Conservation (phyloP, 2,888 invertebrate species). For the Liopterus haemorrhoidalis region DNA sequence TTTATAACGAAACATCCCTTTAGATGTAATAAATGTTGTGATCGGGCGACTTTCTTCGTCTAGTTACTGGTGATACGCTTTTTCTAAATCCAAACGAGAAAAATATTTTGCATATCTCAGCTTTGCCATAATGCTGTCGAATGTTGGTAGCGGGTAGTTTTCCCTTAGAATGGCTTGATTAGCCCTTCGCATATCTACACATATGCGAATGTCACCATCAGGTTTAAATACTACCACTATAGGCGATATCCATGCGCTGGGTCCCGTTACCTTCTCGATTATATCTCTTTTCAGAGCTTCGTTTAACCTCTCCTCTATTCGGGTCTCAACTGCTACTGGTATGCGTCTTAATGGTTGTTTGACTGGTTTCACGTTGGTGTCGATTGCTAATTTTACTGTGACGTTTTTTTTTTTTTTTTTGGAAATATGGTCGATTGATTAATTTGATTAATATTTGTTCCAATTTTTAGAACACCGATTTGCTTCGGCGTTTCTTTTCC, state of each 20-base stretch:
- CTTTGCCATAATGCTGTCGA: constrained; percentile 32
- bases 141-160: constrained; percentile 33
- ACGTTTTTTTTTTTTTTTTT: constrained; percentile 27
- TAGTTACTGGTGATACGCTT: constrained; percentile 36
- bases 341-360: constrained; percentile 26
- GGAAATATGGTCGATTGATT: constrained; percentile 23
- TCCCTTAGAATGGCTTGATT: constrained; percentile 36
- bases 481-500: constrained; percentile 29
- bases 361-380: constrained; percentile 26
- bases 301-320: constrained; percentile 26
- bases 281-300: constrained; percentile 30
- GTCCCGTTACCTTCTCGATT: constrained; percentile 36
- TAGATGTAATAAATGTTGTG: constrained; percentile 29
- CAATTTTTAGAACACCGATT: constrained; percentile 29
- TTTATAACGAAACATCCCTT: constrained; percentile 36
- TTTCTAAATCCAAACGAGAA: constrained; percentile 29
- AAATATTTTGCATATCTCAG: constrained; percentile 27
- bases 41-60: no score
- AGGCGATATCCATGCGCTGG: constrained; percentile 38
- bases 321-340: constrained; percentile 25
- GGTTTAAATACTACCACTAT: constrained; percentile 37
- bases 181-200: constrained; percentile 39
- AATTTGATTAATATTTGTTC: constrained; percentile 19
- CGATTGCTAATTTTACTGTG: constrained; percentile 24
- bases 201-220: constrained; percentile 36